A percentile compares a stretch with the other conserved stretches of the same genome.
Evolutionary conservation across 2,888 invertebrate species (phyloP).

Genomic region (Slavum lentiscoides): DNA sequence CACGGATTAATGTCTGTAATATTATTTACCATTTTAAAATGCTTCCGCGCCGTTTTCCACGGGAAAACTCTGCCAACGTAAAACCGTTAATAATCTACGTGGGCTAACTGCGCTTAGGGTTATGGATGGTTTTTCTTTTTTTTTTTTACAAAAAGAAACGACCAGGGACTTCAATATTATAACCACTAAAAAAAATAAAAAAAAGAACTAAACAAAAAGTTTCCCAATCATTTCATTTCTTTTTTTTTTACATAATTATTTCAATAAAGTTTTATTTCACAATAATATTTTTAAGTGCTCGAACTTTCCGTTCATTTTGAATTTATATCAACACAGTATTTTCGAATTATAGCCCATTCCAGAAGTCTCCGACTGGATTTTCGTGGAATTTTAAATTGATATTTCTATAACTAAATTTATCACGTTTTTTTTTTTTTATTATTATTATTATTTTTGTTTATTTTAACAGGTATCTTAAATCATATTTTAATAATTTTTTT

Average conservation of each 20-base stretch:
- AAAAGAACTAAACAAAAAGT: constrained; percentile 4
- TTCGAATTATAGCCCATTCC: neutral
- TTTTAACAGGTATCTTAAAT: too few species aligned
- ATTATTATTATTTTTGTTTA: too few species aligned
- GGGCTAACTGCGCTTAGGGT: constrained; percentile 31
- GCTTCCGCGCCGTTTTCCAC: constrained; percentile 31
- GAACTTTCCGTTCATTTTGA: neutral
- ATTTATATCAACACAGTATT: neutral
- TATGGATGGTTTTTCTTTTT: constrained; percentile 40
- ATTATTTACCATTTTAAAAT: constrained; percentile 48
- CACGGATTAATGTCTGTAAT: constrained; percentile 28
- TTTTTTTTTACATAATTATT: constrained; percentile 10
- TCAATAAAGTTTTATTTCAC: constrained; percentile 17
- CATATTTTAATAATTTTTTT: too few species aligned
- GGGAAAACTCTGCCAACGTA: constrained; percentile 25
- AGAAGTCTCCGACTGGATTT: too few species aligned
- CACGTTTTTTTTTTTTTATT: too few species aligned
- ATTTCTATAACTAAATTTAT: too few species aligned
- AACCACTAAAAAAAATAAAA: neutral
- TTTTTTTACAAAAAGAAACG: constrained; percentile 12
- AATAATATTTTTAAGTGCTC: neutral
- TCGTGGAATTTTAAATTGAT: neutral
- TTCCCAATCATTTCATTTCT: neutral
- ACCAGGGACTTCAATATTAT: constrained; percentile 20
- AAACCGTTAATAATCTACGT: constrained; percentile 45